Conservation (phyloP, 1,140 invertebrate species). For the Vollenhovia emeryi region DNA sequence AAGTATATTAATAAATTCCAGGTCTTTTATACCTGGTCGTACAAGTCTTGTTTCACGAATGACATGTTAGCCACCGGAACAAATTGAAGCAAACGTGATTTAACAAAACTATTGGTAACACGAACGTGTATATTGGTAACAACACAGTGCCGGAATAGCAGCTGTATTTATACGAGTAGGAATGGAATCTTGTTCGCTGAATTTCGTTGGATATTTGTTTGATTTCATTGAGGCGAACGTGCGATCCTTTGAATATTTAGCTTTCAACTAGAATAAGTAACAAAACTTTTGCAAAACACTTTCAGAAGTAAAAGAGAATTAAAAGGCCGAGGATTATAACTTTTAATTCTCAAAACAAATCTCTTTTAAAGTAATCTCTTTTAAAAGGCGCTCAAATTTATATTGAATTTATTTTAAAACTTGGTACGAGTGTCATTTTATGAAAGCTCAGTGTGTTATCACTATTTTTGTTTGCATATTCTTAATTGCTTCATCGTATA, state of each 20-base stretch:
- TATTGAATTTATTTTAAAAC: not conserved
- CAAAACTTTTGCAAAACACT: not conserved
- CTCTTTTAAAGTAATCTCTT: not conserved
- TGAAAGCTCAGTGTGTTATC: not conserved
- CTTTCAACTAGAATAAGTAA: not conserved
- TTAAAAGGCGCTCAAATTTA: not conserved
- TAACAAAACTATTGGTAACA: slow-evolving; percentile 6
- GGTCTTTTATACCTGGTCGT: not conserved
- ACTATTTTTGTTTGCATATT: not conserved
- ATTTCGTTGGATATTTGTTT: slow-evolving; percentile 4
- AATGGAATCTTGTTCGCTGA: not conserved
- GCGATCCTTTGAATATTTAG: not conserved
- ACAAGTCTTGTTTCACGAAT: not conserved
- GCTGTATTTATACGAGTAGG: not conserved
- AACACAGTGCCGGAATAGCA: not conserved
- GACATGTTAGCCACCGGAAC: not conserved
- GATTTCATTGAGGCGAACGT: slow-evolving; percentile 7
- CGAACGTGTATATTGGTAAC: not conserved
- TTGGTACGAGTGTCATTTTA: not conserved
- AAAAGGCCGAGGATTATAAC: not conserved
- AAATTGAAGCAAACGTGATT: not conserved
- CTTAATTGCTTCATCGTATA: not conserved
- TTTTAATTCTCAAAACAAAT: slow-evolving; percentile 7
- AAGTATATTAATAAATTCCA: slow-evolving; percentile 13
- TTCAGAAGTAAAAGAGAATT: slow-evolving; percentile 9